Conservation (phyloP, 2,113 vertebrate genomes). For the Pseudorhombus dupliciocellatus region DNA sequence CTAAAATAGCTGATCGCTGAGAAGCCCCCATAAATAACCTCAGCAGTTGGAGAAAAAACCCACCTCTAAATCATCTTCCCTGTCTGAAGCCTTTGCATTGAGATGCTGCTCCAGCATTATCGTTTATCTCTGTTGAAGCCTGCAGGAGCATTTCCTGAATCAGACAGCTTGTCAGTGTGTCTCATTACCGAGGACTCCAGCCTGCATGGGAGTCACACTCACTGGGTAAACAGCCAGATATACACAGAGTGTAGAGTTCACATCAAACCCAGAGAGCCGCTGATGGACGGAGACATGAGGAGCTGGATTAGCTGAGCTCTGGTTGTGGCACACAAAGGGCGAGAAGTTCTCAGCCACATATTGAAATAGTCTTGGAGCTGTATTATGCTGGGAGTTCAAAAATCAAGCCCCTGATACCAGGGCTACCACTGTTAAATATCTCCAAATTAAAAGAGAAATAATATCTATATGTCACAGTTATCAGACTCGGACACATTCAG, state of each 20-base stretch:
- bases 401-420: neutral
- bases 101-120: neutral
- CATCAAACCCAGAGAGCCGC: too few species aligned
- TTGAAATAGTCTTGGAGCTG: too few species aligned
- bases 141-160: conserved; percentile 31
- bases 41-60: conserved; percentile 1
- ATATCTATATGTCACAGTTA: neutral
- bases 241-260: too few species aligned
- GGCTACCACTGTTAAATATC: neutral
- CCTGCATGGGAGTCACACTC: too few species aligned
- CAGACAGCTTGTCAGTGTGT: conserved; percentile 39
- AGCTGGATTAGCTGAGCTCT: too few species aligned
- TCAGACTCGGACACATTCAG: neutral
- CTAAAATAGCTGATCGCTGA: neutral
- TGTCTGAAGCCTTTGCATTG: neutral
- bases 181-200: conserved; percentile 7
- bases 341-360: too few species aligned
- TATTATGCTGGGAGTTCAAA: too few species aligned
- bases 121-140: conserved; percentile 43
- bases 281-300: too few species aligned
- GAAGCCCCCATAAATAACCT: neutral
- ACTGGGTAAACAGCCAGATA: too few species aligned
- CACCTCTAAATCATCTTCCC: conserved; percentile 14
- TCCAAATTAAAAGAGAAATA: neutral
- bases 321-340: too few species aligned